Conservation (phyloP, 2,113 vertebrate species). For the Carollia perspicillata region DNA sequence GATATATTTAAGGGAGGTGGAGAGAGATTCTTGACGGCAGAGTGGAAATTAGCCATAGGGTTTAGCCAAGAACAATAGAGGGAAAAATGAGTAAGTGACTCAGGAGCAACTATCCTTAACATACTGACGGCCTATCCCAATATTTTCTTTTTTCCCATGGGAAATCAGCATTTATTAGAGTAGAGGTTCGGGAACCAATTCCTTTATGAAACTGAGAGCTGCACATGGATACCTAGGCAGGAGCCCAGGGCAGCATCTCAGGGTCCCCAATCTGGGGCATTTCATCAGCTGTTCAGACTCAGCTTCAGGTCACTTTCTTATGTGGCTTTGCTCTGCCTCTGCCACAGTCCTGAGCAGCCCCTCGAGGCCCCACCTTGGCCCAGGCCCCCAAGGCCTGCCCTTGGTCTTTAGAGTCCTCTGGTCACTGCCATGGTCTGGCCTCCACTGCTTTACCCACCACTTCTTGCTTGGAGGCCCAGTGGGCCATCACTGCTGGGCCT, state of each 20-base stretch:
- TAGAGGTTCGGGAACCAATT: not conserved
- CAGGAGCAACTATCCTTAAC: not conserved
- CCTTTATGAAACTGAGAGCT: constrained; percentile 66
- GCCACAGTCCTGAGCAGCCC: rapidly evolving
- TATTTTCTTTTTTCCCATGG: too few relatives aligned
- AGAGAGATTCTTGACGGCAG: not conserved
- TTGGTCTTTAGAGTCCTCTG: not conserved
- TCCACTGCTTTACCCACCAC: not conserved
- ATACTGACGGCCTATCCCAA: not conserved
- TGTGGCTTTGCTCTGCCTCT: not conserved
- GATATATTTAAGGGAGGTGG: not conserved
- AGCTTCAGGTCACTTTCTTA: not conserved
- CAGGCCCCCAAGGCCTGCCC: not conserved
- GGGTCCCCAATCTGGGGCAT: constrained; percentile 63
- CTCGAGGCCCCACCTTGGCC: not conserved
- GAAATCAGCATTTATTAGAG: constrained; percentile 26
- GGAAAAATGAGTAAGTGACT: not conserved
- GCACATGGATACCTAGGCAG: not conserved
- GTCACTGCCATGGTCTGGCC: not conserved
- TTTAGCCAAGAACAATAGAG: constrained; percentile 26
- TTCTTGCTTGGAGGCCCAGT: not conserved
- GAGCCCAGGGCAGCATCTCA: not conserved
- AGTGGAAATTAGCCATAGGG: constrained; percentile 11
- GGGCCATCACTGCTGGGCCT: not conserved
- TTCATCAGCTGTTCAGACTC: rapidly evolving